Conservation (phyloP, 2,888 invertebrate species). For the Dendrolimus houi region DNA sequence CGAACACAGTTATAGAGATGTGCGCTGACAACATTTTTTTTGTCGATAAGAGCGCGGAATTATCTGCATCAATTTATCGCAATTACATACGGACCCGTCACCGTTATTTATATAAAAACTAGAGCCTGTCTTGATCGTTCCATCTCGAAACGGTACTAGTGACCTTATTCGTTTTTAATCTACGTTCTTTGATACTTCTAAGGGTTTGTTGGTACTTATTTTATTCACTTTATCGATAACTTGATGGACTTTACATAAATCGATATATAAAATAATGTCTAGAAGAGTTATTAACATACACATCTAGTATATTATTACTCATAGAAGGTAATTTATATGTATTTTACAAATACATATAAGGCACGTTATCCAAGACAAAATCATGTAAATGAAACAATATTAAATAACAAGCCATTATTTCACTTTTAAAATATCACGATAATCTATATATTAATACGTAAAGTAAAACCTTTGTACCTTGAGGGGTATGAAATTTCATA, state of each 20-base stretch:
- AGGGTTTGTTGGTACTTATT: background rate
- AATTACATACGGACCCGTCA: conserved; percentile 9
- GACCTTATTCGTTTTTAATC: conserved; percentile 24
- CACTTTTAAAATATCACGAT: too few species aligned
- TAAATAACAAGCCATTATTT: too few species aligned
- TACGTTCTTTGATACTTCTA: conserved; percentile 11
- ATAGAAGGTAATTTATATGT: too few species aligned
- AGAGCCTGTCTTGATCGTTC: conserved; percentile 11
- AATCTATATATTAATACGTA: too few species aligned
- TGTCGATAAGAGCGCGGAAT: conserved; percentile 20
- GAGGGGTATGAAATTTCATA: too few species aligned
- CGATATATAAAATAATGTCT: background rate
- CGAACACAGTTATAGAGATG: background rate
- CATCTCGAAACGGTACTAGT: conserved; percentile 25
- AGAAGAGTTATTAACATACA: too few species aligned
- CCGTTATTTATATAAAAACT: conserved; percentile 36
- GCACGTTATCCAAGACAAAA: too few species aligned
- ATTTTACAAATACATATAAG: too few species aligned
- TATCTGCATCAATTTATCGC: conserved; percentile 14
- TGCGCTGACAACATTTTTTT: conserved; percentile 15
- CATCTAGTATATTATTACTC: too few species aligned
- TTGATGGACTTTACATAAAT: background rate
- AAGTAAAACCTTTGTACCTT: too few species aligned
- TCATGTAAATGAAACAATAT: too few species aligned
- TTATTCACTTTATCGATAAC: background rate